Evolutionary conservation across 2,888 invertebrate species (phyloP).

Genomic region (Glaucopsyche alexis): DNA sequence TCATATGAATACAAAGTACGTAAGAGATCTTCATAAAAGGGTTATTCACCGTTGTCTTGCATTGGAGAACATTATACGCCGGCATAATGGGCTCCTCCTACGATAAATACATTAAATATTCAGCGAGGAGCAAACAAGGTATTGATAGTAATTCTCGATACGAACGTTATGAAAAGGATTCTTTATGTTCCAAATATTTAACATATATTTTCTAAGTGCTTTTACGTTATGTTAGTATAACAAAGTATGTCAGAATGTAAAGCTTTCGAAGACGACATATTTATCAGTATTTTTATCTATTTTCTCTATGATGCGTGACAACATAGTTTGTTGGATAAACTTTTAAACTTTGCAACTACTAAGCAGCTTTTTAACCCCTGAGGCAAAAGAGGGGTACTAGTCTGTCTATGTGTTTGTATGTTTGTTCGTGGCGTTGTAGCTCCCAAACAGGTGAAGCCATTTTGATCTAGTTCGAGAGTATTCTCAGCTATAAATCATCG

Average conservation of each 20-base stretch:
- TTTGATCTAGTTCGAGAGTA: no score
- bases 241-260: not conserved
- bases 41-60: slow-evolving; percentile 25
- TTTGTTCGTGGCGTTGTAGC: no score
- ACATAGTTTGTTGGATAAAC: no score
- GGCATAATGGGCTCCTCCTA: slow-evolving; percentile 13
- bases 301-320: no score
- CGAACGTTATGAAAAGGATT: slow-evolving; percentile 16
- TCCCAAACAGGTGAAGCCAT: no score
- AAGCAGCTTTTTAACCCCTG: no score
- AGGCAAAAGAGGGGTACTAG: no score
- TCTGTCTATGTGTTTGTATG: no score
- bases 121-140: slow-evolving; percentile 21
- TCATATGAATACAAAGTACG: slow-evolving; percentile 23
- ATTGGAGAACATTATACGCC: slow-evolving; percentile 27
- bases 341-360: no score
- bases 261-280: no score
- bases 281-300: no score
- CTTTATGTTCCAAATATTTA: slow-evolving; percentile 22
- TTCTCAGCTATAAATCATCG: no score
- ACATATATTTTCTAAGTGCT: slow-evolving; percentile 7
- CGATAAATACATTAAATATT: slow-evolving; percentile 27
- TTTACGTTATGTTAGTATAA: slow-evolving; percentile 6
- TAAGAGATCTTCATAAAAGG: slow-evolving; percentile 26
- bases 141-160: slow-evolving; percentile 26